Evolutionary conservation across 1,140 invertebrate genomes (phyloP).

Genomic region (Chymomyza costata): DNA sequence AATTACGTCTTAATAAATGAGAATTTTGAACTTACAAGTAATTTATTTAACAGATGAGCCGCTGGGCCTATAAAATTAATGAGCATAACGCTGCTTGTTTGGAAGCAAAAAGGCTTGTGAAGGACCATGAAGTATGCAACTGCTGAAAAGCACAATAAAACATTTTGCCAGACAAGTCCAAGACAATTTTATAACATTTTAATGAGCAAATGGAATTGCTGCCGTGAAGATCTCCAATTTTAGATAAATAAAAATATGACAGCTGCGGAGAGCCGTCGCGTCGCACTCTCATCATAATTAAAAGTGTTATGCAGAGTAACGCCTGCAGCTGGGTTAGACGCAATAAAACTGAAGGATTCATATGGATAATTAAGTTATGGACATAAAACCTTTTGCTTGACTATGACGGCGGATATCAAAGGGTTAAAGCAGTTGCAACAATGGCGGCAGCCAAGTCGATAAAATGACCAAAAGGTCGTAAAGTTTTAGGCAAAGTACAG

Average conservation of each 20-base stretch:
- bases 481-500: no score
- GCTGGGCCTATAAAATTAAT: slow-evolving; percentile 31
- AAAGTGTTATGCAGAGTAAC: slow-evolving; percentile 14
- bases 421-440: slow-evolving; percentile 32
- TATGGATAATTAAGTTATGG: slow-evolving; percentile 71
- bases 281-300: slow-evolving; percentile 57
- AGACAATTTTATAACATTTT: slow-evolving; percentile 48
- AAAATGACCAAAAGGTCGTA: slow-evolving; percentile 54
- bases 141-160: slow-evolving; percentile 51
- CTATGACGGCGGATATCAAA: slow-evolving; percentile 20
- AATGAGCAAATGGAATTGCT: slow-evolving; percentile 52
- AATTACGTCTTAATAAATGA: background rate
- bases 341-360: slow-evolving; percentile 63
- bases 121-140: slow-evolving; percentile 41
- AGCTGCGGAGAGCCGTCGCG: slow-evolving; percentile 31
- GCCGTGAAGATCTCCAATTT: slow-evolving; percentile 56
- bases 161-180: slow-evolving; percentile 24
- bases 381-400: no score
- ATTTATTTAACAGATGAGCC: slow-evolving; percentile 5
- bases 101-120: no score
- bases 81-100: slow-evolving; percentile 3
- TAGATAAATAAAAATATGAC: slow-evolving; percentile 68
- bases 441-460: slow-evolving; percentile 15
- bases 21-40: slow-evolving; percentile 2
- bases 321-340: slow-evolving; percentile 24